These are phyloP conservation scores for Ondatra zibethicus DNA, from an alignment of 2,113 vertebrate genomes.

Conservation along the genomic window DNA sequence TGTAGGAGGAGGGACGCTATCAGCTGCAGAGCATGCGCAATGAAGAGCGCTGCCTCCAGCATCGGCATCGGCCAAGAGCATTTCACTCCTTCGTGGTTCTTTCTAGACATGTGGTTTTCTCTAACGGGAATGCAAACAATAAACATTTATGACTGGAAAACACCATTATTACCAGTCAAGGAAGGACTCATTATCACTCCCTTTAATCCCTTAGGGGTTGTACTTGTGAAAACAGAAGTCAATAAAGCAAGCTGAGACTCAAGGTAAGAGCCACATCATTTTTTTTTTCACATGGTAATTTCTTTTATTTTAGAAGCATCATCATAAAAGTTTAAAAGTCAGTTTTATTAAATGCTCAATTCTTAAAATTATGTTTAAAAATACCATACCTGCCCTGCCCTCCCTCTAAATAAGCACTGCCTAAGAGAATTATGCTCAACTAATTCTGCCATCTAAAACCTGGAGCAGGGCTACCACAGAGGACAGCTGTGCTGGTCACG, in stretches of 20 bases:
- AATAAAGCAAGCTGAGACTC: neutral
- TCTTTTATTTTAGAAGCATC: neutral
- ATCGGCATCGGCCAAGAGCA: neutral
- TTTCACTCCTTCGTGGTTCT: neutral
- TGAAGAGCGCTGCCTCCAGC: neutral
- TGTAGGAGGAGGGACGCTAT: neutral
- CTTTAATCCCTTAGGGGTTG: neutral
- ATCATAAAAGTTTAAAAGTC: conserved; percentile 1
- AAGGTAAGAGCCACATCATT: neutral
- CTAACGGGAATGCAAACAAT: neutral
- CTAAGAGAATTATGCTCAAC: neutral
- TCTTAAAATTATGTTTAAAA: conserved; percentile 55
- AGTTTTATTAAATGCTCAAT: conserved; percentile 65
- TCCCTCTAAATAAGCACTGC: neutral
- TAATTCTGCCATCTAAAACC: neutral
- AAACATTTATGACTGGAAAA: conserved; percentile 13
- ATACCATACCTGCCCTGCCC: neutral
- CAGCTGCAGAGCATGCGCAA: neutral
- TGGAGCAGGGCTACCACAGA: neutral
- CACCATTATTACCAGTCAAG: neutral
- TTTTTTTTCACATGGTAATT: neutral
- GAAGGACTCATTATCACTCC: neutral
- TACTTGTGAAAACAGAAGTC: neutral
- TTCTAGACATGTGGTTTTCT: neutral
- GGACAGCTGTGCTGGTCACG: neutral